A percentile compares a stretch with the other conserved stretches of the same genome.
Evolutionary conservation across 2,113 vertebrate genomes (phyloP).

Genomic region (Pongo abelii): DNA sequence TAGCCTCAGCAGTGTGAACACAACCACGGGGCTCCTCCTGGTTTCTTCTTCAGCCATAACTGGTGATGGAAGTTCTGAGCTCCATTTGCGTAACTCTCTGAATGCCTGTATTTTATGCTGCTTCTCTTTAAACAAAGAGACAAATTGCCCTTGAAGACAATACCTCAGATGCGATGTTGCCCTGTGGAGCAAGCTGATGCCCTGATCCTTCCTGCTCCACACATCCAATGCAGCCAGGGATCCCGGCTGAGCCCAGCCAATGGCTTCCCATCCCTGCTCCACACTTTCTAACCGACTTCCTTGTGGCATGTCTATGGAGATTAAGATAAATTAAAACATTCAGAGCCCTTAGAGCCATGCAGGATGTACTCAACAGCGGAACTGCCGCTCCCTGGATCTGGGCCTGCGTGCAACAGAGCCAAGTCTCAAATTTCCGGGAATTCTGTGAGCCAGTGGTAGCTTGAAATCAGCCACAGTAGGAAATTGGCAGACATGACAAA

Average conservation of each 20-base stretch:
- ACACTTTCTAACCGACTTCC: fast-evolving
- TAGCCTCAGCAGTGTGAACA: not conserved
- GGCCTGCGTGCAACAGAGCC: fast-evolving
- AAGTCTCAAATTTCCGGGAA: not conserved
- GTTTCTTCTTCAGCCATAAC: too few species aligned
- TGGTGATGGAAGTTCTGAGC: not conserved
- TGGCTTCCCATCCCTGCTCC: fast-evolving
- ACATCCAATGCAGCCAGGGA: fast-evolving
- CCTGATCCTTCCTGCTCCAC: too few species aligned
- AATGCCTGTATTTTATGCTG: fast-evolving
- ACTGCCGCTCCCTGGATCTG: not conserved
- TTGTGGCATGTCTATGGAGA: not conserved
- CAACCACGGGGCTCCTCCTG: not conserved
- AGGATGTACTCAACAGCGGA: not conserved
- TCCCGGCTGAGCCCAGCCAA: not conserved
- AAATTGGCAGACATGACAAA: not conserved
- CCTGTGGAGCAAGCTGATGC: fast-evolving
- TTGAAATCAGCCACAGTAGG: not conserved
- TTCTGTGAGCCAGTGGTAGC: not conserved
- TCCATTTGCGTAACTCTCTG: not conserved
- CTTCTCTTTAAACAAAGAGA: not conserved
- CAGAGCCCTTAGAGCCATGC: not conserved
- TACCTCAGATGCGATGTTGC: not conserved
- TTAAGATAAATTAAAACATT: not conserved
- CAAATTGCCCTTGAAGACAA: not conserved